Base-by-base conservation (phyloP, 2,888 invertebrate species). In the Caenorhabditis sp. region DNA sequence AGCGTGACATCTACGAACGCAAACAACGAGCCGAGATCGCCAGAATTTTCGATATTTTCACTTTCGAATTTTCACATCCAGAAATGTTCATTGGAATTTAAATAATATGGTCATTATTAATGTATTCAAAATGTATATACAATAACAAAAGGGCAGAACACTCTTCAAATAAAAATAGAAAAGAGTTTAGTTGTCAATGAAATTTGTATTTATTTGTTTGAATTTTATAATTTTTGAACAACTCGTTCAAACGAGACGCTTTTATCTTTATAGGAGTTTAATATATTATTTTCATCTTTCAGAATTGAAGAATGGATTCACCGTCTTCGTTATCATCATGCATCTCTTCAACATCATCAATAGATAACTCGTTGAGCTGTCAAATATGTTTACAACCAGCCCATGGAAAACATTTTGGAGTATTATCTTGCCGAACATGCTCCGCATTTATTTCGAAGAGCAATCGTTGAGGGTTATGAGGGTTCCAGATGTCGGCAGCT, bases 391-490 rank as follows among this genome's bases (percentile, higher is more conserved):
- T 21, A 8, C 67, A 70, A 57, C 57, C 69, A 0, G 73, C 71
- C 0, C 74, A 76, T 38, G 78, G 78, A 25, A 65, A 71, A 23
- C 78, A 78, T 53, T 78, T 78, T 50, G 78, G 78, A 1, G 76
- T 76, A 1, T 58, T 70, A 12, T 71, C 76, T 7, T 78, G 78
- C 58, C 59, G 78, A 53, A 76, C 78, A 5, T 78, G 78, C 57
- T 76, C 78, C 10, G 76, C 78, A 8, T 78, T 78, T 57, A n/a
- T 78, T 43, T 43, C 43, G 43, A 17, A 10, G 43, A 43, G 43
- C 43, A 2, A 3, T 12, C 14, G 17, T 43, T 43, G 43, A 14
- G 14, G 14, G 17, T 12, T 43, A 43, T 43, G 17, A 43, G 3
- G 17, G 14, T 43, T 17, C 14, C 10, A 43, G 14, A 43, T 43